Evolutionary conservation across 1,140 invertebrate species (phyloP), one percentile per base, ranked within the genome.

Genomic region (Heliothis subflexa): DNA sequence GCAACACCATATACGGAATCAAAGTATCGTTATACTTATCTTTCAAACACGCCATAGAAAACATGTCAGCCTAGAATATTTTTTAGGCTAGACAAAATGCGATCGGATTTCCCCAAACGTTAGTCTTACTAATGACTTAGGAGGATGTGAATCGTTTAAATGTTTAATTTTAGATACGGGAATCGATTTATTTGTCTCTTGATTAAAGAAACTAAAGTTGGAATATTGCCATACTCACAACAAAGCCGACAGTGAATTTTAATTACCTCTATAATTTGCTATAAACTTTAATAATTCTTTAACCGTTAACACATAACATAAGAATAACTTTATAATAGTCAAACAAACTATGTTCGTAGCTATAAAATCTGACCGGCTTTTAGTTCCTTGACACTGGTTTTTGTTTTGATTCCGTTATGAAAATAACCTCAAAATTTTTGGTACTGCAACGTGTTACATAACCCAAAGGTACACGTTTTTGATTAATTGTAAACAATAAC

Each of bases 21-120:
- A 47, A 18, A 66, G 16, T 49, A n/a, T 66, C 7, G 62, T 49
- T 66, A 47, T 21, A 45, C 40, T 7, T n/a, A 1, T 13, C 47
- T 70, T 70, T 14, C 16, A 54, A n/a, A 18, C 0, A 40, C 33
- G 5, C 33, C 33, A 59, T 18, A 73, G 47, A 72, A 72, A 54
- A 72, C 70, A n/a, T 33, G 50, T 16, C 52, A 28, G 47, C 28
- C 66, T 25, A 57, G 54, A 16, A 62, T 62, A 61, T 54, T 54
- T 71, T 21, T 16, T 18, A 70, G 12, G 50, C 52, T 59, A 59
- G 18, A 78, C 49, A 59, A 18, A 61, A 68, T 54, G 50, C 14
- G 54, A 11, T 55, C 14, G 71, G 70, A 50, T 64, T 73, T 78
- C 66, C 71, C 70, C 70, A 61, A 61, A 45, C 64, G 57, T 75